Evolutionary conservation across 2,113 vertebrate species (phyloP), one percentile per base, ranked within the genome.

Genomic region (Romanogobio albipinnatus): DNA sequence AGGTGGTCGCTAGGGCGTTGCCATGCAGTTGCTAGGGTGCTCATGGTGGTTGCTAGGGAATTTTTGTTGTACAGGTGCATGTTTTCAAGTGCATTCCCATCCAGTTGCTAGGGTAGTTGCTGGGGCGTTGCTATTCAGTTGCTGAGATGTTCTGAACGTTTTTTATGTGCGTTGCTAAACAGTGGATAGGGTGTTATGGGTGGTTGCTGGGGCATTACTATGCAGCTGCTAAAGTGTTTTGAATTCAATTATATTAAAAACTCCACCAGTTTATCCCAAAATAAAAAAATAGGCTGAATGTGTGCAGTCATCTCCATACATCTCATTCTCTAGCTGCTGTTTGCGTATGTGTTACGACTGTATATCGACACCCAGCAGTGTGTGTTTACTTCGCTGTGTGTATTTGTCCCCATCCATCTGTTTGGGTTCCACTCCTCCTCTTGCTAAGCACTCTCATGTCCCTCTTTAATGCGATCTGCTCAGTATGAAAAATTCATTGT

Each of bases 401-500:
- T 80, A 51, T 82, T 39, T 87, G 43, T 62, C 76, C 33, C 7
- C 49, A 24, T 68, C 87, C 88, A 86, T 88, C 87, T 86, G 85
- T 76, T 24, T 66, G 33, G 68, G 66, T 75, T 85, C 45, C 80
- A 45, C 45, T 79, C 76, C 80, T 51, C 47, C 56, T 81, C 84
- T 81, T 56, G 86, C 86, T 86, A 86, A 87, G 53, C 81, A 47
- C 86, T 86, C 84, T 84, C 84, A 58, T 84, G 88, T 87, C 88
- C 74, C 90, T 90, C 87, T 86, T 92, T 92, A 91, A 93, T 92
- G 90, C 24, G 78, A 78, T 90, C 82, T 86, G 85, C 89, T 90
- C 88, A 88, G 86, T 78, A 93, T 94, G 86, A 94, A 94, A 93
- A 91, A 93, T 92, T 91, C 89, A 92, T 92, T 89, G 91, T 91